phyloP scores from a whole-genome alignment of 2,113 vertebrate genomes.

The Delphinus delphis region DNA sequence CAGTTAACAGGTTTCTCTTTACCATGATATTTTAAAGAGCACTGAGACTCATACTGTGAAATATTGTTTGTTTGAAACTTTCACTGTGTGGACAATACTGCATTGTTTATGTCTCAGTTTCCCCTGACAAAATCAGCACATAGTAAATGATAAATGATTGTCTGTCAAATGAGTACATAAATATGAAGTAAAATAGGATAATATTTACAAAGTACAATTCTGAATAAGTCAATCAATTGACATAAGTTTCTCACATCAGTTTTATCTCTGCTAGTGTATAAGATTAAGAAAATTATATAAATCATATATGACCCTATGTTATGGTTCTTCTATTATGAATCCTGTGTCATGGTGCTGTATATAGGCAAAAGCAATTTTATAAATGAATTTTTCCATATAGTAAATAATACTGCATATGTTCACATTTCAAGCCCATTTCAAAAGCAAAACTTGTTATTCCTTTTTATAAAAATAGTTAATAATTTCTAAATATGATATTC shows the following conservation, averaged over 20 bases:
- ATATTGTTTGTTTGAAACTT: background rate
- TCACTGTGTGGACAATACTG: background rate
- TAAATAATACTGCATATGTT: background rate
- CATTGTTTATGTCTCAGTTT: background rate
- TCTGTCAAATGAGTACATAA: background rate
- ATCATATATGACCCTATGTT: background rate
- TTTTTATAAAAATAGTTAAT: conserved; percentile 7
- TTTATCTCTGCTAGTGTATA: background rate
- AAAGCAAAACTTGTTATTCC: conserved; percentile 18
- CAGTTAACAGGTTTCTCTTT: conserved; percentile 19
- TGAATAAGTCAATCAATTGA: background rate
- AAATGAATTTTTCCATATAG: conserved; percentile 2
- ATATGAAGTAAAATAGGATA: background rate
- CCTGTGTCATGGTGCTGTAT: background rate
- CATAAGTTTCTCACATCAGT: background rate
- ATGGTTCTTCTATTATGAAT: background rate
- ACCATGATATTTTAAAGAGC: background rate
- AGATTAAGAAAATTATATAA: background rate
- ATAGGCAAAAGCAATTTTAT: conserved; percentile 26
- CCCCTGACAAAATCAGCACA: background rate
- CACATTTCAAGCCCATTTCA: background rate
- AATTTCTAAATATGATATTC: background rate
- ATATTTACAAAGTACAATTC: background rate
- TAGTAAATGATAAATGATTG: background rate
- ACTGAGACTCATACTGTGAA: conserved; percentile 9